phyloP scores from a whole-genome alignment of 2,888 invertebrate genomes.

The Lucinisca nassula region DNA sequence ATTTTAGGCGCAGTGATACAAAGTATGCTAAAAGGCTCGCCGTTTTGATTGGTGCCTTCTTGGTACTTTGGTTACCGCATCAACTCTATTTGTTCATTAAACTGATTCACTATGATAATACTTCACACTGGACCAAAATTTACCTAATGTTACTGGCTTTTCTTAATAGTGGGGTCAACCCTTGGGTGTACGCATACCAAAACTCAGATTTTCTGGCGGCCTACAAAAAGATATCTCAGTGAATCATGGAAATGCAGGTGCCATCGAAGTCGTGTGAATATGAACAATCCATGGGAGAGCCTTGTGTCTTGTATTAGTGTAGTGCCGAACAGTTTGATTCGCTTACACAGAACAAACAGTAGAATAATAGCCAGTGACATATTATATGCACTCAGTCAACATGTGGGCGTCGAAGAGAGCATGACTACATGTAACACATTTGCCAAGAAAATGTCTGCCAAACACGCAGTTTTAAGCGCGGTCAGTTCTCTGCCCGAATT shows the following conservation, averaged over 20 bases:
- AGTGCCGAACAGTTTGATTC: constrained; percentile 28
- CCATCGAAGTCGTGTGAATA: neutral
- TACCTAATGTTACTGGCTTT: constrained; percentile 90
- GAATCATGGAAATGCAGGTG: constrained; percentile 28
- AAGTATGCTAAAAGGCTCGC: constrained; percentile 91
- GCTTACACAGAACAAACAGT: constrained; percentile 69
- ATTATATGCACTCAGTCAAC: constrained; percentile 30
- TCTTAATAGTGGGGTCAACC: constrained; percentile 90
- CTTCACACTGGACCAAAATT: constrained; percentile 89
- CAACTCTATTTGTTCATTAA: constrained; percentile 88
- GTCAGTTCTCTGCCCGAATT: constrained; percentile 52
- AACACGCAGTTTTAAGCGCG: constrained; percentile 14
- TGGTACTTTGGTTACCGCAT: constrained; percentile 91
- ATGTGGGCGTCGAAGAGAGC: constrained; percentile 42
- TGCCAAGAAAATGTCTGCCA: constrained; percentile 33
- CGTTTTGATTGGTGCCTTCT: constrained; percentile 91
- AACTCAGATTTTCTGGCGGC: constrained; percentile 91
- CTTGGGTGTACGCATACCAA: constrained; percentile 91
- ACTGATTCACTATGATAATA: constrained; percentile 85
- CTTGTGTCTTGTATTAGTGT: constrained; percentile 60
- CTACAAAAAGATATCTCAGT: constrained; percentile 84
- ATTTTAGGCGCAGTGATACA: constrained; percentile 86
- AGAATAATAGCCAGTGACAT: constrained; percentile 57
- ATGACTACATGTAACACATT: constrained; percentile 32
- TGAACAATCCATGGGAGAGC: constrained; percentile 56